Base-by-base conservation (phyloP, 2,113 vertebrate species). In the Gasterosteus aculeatus region DNA sequence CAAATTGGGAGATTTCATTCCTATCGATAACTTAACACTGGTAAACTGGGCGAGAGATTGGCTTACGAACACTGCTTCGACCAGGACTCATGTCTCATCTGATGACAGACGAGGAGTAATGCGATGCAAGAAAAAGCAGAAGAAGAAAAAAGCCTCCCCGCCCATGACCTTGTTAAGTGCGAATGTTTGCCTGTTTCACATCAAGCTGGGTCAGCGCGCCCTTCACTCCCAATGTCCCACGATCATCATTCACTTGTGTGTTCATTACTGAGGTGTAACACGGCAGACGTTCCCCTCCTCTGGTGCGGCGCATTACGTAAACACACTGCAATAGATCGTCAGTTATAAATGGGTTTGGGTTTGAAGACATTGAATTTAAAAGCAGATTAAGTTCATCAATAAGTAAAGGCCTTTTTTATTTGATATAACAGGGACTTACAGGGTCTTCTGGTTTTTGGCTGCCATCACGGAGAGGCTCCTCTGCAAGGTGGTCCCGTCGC, bases 371-470 rank as follows among this genome's bases (percentile, higher is more conserved):
- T 38, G 35, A 72, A 81, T 68, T 56, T 69, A 80, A 49, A 64
- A 56, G 19, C 53, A 35, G 47, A 9, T 8, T 15, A 35, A 57
- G n/a, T 39, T 39, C 38, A 49, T 0, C 7, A 5, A 35, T 15
- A 16, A 62, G 33, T 1, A 2, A 1, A 6, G 2, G 4, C 35
- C 7, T 38, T 38, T 38, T 10, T 61, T 2, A 38, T 38, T 38
- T 5, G 1, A 38, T 7, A 38, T 38, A 59, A 10, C 15, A 2
- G 22, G 56, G 42, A 69, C 95, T 92, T 94, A 98, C 97, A 72
- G 65, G 81, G 73, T 99, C 97, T 85, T 98, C 97, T 76, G 93
- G 94, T 90, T 95, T 98, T 69, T 96, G 96, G 85, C 85, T 91
- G 86, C 89, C 86, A 81, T 97, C 96, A 22, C 94, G 94, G 9